These are phyloP conservation scores for Spodoptera picta DNA, from an alignment of 2,888 invertebrate genomes.

Conservation along the genomic window DNA sequence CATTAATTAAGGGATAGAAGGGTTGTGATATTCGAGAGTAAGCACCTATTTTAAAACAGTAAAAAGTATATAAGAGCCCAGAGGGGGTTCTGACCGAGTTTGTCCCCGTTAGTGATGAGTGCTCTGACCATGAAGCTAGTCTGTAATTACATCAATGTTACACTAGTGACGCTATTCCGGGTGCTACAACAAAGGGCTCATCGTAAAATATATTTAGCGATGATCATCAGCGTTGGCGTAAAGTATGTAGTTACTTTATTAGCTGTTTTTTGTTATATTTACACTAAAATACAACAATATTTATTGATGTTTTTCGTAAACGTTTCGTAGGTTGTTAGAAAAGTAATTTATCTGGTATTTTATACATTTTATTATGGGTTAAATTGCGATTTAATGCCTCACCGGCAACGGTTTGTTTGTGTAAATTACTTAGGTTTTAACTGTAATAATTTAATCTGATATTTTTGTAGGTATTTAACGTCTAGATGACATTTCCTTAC, in stretches of 20 bases:
- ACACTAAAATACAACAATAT: conserved; percentile 34
- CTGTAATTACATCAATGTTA: conserved; percentile 41
- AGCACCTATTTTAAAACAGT: neutral
- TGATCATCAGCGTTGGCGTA: conserved; percentile 43
- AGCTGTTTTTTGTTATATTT: conserved; percentile 25
- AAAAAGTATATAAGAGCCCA: conserved; percentile 6
- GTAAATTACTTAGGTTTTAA: neutral
- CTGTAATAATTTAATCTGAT: too few relatives aligned
- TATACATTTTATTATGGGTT: conserved; percentile 11
- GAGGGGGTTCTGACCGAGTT: conserved; percentile 22
- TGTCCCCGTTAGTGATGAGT: conserved; percentile 21
- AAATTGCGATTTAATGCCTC: conserved; percentile 18
- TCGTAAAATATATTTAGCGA: conserved; percentile 42
- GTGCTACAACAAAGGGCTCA: conserved; percentile 39
- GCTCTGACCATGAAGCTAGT: conserved; percentile 31
- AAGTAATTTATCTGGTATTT: conserved; percentile 12
- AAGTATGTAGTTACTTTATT: conserved; percentile 18
- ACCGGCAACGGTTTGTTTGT: conserved; percentile 4
- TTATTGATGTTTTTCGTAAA: conserved; percentile 29
- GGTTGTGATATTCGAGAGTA: neutral
- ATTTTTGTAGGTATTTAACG: too few relatives aligned
- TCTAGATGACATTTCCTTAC: too few relatives aligned
- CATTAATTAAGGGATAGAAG: too few relatives aligned
- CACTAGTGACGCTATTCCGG: conserved; percentile 22
- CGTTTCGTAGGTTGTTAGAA: conserved; percentile 9